A percentile compares a stretch with the other conserved stretches of the same genome.
These are phyloP conservation scores for Hypothenemus hampei DNA, from an alignment of 1,140 invertebrate species.

Conservation along the genomic window DNA sequence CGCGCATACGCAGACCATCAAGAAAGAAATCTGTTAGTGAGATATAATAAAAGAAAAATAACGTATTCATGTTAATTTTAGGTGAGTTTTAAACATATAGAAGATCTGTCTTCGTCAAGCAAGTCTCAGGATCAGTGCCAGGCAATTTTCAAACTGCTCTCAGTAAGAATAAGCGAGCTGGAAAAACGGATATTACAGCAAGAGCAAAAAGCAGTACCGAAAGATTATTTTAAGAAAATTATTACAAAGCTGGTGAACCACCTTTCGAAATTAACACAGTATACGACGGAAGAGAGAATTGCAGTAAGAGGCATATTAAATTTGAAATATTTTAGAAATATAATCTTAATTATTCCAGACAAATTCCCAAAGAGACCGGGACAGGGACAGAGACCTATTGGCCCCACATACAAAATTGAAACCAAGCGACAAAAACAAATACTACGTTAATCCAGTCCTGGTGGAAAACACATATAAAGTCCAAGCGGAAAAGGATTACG, in stretches of 20 bases:
- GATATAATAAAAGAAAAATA: background rate
- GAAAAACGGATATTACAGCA: conserved; percentile 31
- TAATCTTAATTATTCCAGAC: background rate
- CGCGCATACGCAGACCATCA: background rate
- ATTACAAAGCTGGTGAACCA: conserved; percentile 35
- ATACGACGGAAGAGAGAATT: conserved; percentile 15
- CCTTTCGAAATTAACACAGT: conserved; percentile 24
- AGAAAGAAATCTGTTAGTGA: conserved; percentile 22
- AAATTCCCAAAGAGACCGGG: background rate
- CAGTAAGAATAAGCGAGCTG: conserved; percentile 24
- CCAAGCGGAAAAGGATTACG: conserved; percentile 23
- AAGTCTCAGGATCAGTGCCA: conserved; percentile 11
- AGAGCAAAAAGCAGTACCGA: conserved; percentile 34
- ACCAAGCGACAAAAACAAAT: conserved; percentile 6
- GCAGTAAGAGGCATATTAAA: conserved; percentile 7
- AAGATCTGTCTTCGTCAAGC: conserved; percentile 8
- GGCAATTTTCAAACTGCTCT: conserved; percentile 28
- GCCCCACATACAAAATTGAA: background rate
- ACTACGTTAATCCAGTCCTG: conserved; percentile 19
- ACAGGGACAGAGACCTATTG: conserved; percentile 1
- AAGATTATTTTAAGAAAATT: conserved; percentile 37
- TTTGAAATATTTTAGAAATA: background rate
- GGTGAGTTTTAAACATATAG: conserved; percentile 17
- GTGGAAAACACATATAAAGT: conserved; percentile 8
- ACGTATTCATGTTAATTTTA: background rate